Evolutionary conservation across 2,113 vertebrate genomes (phyloP).

Genomic region (Myiozetetes cayanensis): DNA sequence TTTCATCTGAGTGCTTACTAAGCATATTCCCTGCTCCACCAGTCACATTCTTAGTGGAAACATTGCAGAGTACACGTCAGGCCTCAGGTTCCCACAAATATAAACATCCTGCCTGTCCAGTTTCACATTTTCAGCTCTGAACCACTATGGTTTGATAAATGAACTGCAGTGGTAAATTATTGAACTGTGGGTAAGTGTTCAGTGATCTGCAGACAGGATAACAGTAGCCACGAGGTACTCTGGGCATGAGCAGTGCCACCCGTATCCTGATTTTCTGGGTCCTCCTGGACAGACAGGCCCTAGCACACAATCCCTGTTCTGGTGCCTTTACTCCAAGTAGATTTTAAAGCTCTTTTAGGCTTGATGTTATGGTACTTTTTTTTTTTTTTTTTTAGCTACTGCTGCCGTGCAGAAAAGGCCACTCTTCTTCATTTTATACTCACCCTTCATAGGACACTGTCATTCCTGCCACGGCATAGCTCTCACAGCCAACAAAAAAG

Average conservation of each 20-base stretch:
- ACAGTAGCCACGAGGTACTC: not conserved
- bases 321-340: not conserved
- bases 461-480: constrained; percentile 80
- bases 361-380: not conserved
- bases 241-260: not conserved
- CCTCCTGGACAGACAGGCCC: not conserved
- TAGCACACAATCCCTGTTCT: not conserved
- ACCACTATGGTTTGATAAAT: not conserved
- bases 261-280: not conserved
- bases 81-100: not conserved
- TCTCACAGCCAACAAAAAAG: constrained; percentile 83
- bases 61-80: not conserved
- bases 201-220: not conserved
- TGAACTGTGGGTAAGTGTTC: not conserved
- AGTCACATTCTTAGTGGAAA: not conserved
- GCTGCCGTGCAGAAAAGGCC: not conserved
- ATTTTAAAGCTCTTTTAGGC: not conserved
- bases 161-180: not conserved
- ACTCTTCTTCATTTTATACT: constrained; percentile 18
- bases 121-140: not conserved
- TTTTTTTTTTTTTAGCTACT: not conserved
- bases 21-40: not conserved
- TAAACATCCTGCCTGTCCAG: not conserved
- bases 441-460: constrained; percentile 88
- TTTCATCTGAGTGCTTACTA: not conserved